These are phyloP conservation scores for Neogobius melanostomus DNA, from an alignment of 2,113 vertebrate species.

Conservation along the genomic window DNA sequence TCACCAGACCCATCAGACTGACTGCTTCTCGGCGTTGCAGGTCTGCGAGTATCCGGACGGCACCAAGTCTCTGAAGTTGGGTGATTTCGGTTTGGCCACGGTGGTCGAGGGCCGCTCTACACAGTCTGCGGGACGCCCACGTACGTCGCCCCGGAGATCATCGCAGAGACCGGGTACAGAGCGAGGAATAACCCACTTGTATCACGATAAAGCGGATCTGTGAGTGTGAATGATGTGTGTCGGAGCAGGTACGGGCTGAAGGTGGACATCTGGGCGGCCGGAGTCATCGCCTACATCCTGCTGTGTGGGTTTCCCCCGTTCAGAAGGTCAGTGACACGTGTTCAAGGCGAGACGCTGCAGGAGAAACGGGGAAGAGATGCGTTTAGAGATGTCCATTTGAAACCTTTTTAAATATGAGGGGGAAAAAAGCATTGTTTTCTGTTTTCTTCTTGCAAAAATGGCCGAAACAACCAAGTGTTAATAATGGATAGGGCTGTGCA, in stretches of 20 bases:
- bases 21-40: conserved; percentile 58
- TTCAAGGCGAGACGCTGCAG: no score
- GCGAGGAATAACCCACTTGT: neutral
- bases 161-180: conserved; percentile 92
- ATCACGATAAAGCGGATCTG: neutral
- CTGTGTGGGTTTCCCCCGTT: conserved; percentile 97
- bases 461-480: no score
- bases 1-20: neutral
- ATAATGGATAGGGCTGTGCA: no score
- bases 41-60: conserved; percentile 96
- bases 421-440: no score
- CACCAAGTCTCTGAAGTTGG: conserved; percentile 95
- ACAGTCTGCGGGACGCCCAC: conserved; percentile 97
- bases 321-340: conserved; percentile 76
- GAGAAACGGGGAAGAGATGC: no score
- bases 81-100: conserved; percentile 95
- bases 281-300: conserved; percentile 96
- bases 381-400: no score
- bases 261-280: conserved; percentile 98
- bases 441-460: no score
- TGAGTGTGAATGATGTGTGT: neutral
- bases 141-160: conserved; percentile 97
- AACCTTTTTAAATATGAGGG: no score
- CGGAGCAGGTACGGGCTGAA: conserved; percentile 90
- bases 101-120: conserved; percentile 91